Percentiles rank a stretch among this genome's conserved stretches.
Conservation (phyloP, 2,797 vertebrate genomes). For the Pelochelys cantorii region DNA sequence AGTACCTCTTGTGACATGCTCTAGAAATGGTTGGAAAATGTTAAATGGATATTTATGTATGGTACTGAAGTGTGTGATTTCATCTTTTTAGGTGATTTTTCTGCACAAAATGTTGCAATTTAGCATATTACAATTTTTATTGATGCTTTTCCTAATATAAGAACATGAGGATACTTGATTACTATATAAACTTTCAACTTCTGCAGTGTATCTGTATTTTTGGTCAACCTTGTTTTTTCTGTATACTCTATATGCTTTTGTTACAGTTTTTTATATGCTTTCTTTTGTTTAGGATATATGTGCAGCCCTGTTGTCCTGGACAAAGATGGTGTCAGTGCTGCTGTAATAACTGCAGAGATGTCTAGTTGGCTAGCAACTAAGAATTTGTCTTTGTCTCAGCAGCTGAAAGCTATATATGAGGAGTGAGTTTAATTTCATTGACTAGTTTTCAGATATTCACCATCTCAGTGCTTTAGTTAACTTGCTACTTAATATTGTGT, state of each 20-base stretch:
- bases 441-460: background rate
- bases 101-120: background rate
- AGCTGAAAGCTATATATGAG: constrained; percentile 90
- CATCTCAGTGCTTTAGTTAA: background rate
- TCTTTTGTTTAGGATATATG: constrained; percentile 92
- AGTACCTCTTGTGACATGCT: background rate
- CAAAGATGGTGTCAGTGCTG: constrained; percentile 97
- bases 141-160: background rate
- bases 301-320: constrained; percentile 95
- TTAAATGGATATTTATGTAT: background rate
- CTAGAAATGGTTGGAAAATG: background rate
- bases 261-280: background rate
- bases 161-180: background rate
- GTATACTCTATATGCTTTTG: background rate
- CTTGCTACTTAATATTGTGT: background rate
- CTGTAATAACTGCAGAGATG: constrained; percentile 94
- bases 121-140: background rate
- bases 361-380: constrained; percentile 88
- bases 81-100: background rate
- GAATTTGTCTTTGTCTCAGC: constrained; percentile 88
- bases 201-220: background rate
- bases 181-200: background rate
- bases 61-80: background rate
- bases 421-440: constrained; percentile 85
- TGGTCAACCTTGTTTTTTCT: background rate